Conservation (phyloP, 2,888 invertebrate species). For the Synanthedon vespiformis region DNA sequence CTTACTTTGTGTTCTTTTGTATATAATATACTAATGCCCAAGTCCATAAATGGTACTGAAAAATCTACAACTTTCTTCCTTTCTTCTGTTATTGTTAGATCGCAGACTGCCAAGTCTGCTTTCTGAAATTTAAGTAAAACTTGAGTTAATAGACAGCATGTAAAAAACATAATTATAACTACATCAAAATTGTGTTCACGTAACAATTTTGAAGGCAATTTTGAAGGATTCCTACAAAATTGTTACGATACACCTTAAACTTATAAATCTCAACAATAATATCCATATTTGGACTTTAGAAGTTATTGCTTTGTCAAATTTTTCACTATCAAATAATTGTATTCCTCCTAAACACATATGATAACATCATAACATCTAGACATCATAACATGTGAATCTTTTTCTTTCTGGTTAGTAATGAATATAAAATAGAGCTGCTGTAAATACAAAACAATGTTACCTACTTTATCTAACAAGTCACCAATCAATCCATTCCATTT, state of each 20-base stretch:
- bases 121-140: slow-evolving; percentile 66
- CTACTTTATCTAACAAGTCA: slow-evolving; percentile 48
- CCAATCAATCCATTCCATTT: slow-evolving; percentile 55
- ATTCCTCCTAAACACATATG: no score
- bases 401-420: no score
- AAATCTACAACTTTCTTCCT: slow-evolving; percentile 91
- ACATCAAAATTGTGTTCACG: not conserved
- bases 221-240: no score
- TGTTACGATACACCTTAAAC: no score
- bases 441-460: not conserved
- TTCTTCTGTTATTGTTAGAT: slow-evolving; percentile 93
- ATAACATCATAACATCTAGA: no score
- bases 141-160: not conserved
- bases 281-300: no score
- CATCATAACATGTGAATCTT: no score
- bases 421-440: no score
- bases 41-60: slow-evolving; percentile 96
- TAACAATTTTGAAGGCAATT: not conserved
- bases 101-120: slow-evolving; percentile 89
- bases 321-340: no score
- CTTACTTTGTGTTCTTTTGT: slow-evolving; percentile 80
- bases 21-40: slow-evolving; percentile 90
- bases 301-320: no score
- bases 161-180: not conserved
- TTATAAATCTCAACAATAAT: no score